Evolutionary conservation across 2,888 invertebrate species (phyloP).

Genomic region (Chelonus formosanus): DNA sequence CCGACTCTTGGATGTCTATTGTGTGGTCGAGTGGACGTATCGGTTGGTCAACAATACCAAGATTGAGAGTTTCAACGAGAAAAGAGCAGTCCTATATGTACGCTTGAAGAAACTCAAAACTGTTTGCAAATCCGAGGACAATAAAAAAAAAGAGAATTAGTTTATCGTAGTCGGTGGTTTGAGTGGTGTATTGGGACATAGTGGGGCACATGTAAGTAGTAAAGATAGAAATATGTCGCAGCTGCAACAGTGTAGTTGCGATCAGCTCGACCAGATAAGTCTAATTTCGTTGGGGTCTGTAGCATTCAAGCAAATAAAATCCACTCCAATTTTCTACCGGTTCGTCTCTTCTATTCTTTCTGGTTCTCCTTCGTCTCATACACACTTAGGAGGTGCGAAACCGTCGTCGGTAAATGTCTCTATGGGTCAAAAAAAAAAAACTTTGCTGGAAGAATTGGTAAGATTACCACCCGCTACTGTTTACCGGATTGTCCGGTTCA

Average conservation of each 20-base stretch:
- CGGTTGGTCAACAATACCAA: slow-evolving; percentile 45
- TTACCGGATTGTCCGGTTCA: slow-evolving; percentile 40
- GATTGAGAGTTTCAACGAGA: slow-evolving; percentile 41
- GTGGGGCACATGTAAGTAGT: slow-evolving; percentile 3
- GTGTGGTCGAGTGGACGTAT: slow-evolving; percentile 34
- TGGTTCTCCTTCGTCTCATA: background rate
- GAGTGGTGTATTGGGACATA: background rate
- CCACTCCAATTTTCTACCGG: slow-evolving; percentile 57
- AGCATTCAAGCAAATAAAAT: slow-evolving; percentile 44
- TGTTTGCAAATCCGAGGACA: slow-evolving; percentile 54
- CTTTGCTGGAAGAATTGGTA: slow-evolving; percentile 33
- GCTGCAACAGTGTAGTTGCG: slow-evolving; percentile 44
- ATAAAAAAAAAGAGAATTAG: slow-evolving; percentile 31
- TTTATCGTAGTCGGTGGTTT: slow-evolving; percentile 29
- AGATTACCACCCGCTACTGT: slow-evolving; percentile 46
- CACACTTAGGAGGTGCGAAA: slow-evolving; percentile 41
- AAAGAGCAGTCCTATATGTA: slow-evolving; percentile 35
- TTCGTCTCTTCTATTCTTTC: slow-evolving; percentile 24
- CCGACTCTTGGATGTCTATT: slow-evolving; percentile 31
- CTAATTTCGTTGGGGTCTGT: slow-evolving; percentile 54
- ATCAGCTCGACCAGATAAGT: slow-evolving; percentile 58
- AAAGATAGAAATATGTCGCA: slow-evolving; percentile 27
- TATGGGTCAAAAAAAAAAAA: slow-evolving; percentile 32
- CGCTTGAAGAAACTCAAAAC: slow-evolving; percentile 43
- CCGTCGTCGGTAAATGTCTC: slow-evolving; percentile 5